Conservation (phyloP, 2,888 invertebrate genomes). For the Platerodrilus igneus region DNA sequence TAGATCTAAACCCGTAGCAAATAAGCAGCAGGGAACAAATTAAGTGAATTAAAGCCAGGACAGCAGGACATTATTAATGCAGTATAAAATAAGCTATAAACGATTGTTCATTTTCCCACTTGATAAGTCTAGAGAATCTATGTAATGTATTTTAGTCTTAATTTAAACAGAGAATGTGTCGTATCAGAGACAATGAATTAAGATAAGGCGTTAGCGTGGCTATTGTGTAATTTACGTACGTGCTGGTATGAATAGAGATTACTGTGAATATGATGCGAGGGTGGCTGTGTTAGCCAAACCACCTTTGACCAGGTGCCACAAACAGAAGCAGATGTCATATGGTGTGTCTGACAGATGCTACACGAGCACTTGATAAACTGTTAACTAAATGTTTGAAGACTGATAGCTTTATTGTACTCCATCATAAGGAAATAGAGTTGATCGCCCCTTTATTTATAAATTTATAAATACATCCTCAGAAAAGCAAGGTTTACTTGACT, state of each 20-base stretch:
- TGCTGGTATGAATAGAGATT: constrained; percentile 12
- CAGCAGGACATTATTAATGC: too few species aligned
- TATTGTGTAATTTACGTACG: constrained; percentile 14
- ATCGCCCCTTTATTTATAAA: too few species aligned
- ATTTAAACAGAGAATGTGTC: constrained; percentile 25
- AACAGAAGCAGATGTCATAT: constrained; percentile 23
- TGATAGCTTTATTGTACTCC: constrained; percentile 13
- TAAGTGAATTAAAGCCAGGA: too few species aligned
- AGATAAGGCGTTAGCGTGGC: constrained; percentile 15
- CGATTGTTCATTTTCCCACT: constrained; percentile 22
- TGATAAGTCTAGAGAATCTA: constrained; percentile 17
- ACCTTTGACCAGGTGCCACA: constrained; percentile 20
- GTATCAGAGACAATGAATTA: constrained; percentile 18
- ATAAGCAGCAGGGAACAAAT: too few species aligned
- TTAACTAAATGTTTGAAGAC: constrained; percentile 18
- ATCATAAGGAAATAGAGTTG: too few species aligned
- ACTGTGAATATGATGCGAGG: constrained; percentile 13
- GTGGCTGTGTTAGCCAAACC: constrained; percentile 13
- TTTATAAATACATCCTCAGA: too few species aligned
- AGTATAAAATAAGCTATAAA: too few species aligned
- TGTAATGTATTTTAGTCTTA: constrained; percentile 21
- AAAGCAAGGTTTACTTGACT: too few species aligned
- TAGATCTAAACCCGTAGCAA: too few species aligned
- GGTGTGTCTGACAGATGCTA: constrained; percentile 19
- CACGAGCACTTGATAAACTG: constrained; percentile 18